phyloP scores from a whole-genome alignment of 2,797 vertebrate species.

The Myotis myotis region DNA sequence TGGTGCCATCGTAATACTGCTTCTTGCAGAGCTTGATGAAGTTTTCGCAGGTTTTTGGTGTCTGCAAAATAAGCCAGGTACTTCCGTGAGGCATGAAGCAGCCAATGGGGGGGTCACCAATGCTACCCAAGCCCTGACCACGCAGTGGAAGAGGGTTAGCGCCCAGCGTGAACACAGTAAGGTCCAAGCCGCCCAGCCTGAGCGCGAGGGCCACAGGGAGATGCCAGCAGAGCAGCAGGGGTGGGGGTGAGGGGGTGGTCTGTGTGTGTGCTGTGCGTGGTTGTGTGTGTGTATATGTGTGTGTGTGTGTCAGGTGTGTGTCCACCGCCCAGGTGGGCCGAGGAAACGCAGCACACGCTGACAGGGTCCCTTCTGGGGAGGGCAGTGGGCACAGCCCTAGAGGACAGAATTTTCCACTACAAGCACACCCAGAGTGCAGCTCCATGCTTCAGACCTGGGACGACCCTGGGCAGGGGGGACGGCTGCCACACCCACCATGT shows the following conservation, averaged over 20 bases:
- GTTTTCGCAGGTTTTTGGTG: slow-evolving; percentile 96
- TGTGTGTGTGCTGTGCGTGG: no score
- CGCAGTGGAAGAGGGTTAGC: not conserved
- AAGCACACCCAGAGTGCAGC: not conserved
- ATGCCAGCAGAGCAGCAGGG: not conserved
- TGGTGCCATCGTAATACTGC: slow-evolving; percentile 92
- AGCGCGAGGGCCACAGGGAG: accelerated
- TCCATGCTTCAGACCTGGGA: not conserved
- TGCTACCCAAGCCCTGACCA: not conserved
- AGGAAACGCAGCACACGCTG: accelerated
- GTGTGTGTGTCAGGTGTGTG: accelerated
- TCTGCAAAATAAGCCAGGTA: slow-evolving; percentile 82
- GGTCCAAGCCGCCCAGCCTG: not conserved
- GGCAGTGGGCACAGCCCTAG: not conserved
- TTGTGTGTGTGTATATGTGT: no score
- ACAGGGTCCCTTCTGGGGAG: not conserved
- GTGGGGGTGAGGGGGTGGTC: not conserved
- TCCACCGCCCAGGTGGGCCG: no score
- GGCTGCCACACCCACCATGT: slow-evolving; percentile 87
- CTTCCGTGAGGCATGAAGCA: not conserved
- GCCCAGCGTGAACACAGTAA: accelerated
- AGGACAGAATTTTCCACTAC: no score
- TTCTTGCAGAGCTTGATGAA: slow-evolving; percentile 95
- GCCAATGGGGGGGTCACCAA: not conserved
- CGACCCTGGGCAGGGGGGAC: accelerated